These are phyloP conservation scores for Cybosia mesomella DNA, from an alignment of 2,888 invertebrate species.

Conservation along the genomic window DNA sequence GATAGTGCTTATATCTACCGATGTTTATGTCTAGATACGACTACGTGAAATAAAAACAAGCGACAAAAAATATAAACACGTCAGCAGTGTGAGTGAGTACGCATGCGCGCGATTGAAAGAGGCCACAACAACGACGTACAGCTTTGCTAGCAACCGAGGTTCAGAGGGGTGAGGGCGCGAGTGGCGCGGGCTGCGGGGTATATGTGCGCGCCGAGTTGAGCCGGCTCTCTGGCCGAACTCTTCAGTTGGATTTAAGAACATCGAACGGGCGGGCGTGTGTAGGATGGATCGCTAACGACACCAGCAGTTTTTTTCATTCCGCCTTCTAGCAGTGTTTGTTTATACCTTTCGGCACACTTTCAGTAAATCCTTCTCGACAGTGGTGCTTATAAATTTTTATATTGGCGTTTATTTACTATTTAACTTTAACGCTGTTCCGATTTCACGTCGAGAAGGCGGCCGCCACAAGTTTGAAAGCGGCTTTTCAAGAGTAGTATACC, in stretches of 20 bases:
- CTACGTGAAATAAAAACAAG: slow-evolving; percentile 66
- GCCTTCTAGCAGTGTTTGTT: slow-evolving; percentile 86
- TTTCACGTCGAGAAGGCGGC: slow-evolving; percentile 86
- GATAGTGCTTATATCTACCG: slow-evolving; percentile 22
- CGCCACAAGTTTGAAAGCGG: slow-evolving; percentile 86
- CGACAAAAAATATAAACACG: slow-evolving; percentile 84
- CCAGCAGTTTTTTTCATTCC: slow-evolving; percentile 88
- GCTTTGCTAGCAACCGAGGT: slow-evolving; percentile 52
- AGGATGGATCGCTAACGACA: slow-evolving; percentile 86
- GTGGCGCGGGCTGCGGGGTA: slow-evolving; percentile 50
- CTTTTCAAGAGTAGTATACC: slow-evolving; percentile 84
- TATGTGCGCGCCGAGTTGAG: slow-evolving; percentile 65
- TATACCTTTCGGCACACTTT: slow-evolving; percentile 82
- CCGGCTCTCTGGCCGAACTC: slow-evolving; percentile 66
- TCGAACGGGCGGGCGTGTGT: slow-evolving; percentile 86
- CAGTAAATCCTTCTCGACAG: slow-evolving; percentile 83
- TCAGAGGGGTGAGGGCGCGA: slow-evolving; percentile 54
- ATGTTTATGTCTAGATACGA: slow-evolving; percentile 48
- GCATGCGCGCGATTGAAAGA: slow-evolving; percentile 79
- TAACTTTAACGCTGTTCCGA: slow-evolving; percentile 79
- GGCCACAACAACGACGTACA: slow-evolving; percentile 70
- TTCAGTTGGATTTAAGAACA: slow-evolving; percentile 87
- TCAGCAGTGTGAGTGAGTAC: slow-evolving; percentile 82
- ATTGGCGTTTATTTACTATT: slow-evolving; percentile 75
- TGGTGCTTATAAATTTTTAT: slow-evolving; percentile 78